Percentiles rank a stretch among this genome's conserved stretches.
These are phyloP conservation scores for Tridacna crocea DNA, from an alignment of 2,888 invertebrate genomes.

Conservation along the genomic window DNA sequence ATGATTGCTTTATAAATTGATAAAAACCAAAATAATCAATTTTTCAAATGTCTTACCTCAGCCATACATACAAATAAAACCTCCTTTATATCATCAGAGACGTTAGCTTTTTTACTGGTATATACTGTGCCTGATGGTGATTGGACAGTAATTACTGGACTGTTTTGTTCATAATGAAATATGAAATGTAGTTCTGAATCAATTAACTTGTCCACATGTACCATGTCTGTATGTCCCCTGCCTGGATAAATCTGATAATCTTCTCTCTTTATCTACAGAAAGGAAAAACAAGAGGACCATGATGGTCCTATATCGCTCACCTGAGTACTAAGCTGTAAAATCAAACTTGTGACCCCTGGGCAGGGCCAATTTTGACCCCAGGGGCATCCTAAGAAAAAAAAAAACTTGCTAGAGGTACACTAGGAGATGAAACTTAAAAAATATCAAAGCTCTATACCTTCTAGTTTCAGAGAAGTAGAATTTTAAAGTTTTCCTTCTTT, in stretches of 20 bases:
- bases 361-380: no score
- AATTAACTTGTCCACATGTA: conserved; percentile 56
- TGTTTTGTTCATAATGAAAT: conserved; percentile 52
- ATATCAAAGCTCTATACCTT: no score
- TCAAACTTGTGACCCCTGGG: no score
- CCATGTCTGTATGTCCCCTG: conserved; percentile 16
- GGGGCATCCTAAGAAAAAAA: no score
- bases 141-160: conserved; percentile 49
- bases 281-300: neutral
- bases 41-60: neutral
- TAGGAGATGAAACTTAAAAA: no score
- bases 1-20: no score
- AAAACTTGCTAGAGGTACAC: no score
- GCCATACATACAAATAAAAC: neutral
- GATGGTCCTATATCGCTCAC: no score
- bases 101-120: neutral
- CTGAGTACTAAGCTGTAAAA: no score
- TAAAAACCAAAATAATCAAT: no score
- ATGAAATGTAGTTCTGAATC: conserved; percentile 49
- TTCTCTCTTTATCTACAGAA: conserved; percentile 32
- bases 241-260: neutral
- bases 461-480: no score
- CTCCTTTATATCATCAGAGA: neutral
- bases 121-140: conserved; percentile 54
- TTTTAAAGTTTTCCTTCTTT: no score